Percentiles rank a stretch among this genome's conserved stretches.
These are phyloP conservation scores for Siphlonurus alternatus DNA, from an alignment of 2,888 invertebrate species.

Conservation along the genomic window DNA sequence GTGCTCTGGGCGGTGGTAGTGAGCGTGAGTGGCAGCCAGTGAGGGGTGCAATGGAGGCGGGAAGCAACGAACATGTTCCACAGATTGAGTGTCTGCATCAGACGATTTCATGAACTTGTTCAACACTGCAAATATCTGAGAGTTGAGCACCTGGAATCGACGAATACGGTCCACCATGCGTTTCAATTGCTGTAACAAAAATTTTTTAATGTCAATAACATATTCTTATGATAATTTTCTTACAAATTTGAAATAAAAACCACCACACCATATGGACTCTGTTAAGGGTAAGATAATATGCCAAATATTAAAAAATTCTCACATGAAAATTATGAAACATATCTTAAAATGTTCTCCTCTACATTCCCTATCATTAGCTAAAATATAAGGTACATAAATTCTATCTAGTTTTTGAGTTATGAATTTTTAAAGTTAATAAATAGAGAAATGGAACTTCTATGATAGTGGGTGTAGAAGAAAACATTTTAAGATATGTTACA, in stretches of 20 bases:
- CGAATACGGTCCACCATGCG: conserved; percentile 95
- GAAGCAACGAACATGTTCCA: conserved; percentile 93
- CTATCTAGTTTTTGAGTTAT: no score
- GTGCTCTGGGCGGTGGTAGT: conserved; percentile 35
- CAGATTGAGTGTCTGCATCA: conserved; percentile 54
- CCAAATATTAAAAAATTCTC: no score
- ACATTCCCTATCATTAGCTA: no score
- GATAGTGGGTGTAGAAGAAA: no score
- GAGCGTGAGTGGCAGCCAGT: conserved; percentile 34
- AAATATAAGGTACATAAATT: no score
- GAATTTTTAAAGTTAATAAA: background rate
- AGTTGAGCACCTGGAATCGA: conserved; percentile 94
- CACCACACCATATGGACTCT: no score
- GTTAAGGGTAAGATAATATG: background rate
- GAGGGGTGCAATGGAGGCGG: conserved; percentile 82
- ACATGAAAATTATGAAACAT: no score
- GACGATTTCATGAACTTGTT: conserved; percentile 83
- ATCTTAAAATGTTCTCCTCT: no score
- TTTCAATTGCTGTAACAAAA: conserved; percentile 58
- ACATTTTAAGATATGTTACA: no score
- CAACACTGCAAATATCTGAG: conserved; percentile 90
- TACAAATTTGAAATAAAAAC: no score
- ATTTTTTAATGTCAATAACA: background rate
- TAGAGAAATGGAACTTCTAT: background rate
- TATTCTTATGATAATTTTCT: background rate